Evolutionary conservation across 2,888 invertebrate genomes (phyloP), one percentile per base, ranked within the genome.

Genomic region (Drosophila lutescens): DNA sequence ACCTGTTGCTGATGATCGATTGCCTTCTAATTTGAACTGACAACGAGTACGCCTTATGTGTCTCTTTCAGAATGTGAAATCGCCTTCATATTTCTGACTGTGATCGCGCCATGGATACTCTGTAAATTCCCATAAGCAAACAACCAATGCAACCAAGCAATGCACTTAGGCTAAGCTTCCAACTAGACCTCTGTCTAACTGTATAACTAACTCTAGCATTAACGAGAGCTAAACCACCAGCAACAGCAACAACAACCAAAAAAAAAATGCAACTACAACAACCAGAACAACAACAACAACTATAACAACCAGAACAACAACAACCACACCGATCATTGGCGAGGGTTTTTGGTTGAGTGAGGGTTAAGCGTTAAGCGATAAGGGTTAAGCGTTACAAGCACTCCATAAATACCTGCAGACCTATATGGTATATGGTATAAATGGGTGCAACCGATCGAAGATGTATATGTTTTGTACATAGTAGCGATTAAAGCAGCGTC

Each of bases 41-140:
- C 88, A 85, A 83, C 78, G 86, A 90, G 90, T 90, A 91, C 90
- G 89, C 88, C 87, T 90, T 90, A 81, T 84, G 88, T 89, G 83
- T 90, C 89, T 90, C 90, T 90, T 90, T 90, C 90, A 90, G 90
- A 90, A 90, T 89, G 87, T 90, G 90, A 90, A 91, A 84, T 88
- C 86, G 80, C 79, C 86, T 88, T 91, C 89, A 90, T 90, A 90
- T 87, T 91, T 90, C 91, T 90, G 90, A 90, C 90, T 88, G 84
- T 89, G 91, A 89, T 90, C 78, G 89, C 87, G 90, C 88, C 90
- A 83, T 90, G 90, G 91, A 90, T 90, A 86, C 82, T 88, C 79
- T 81, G 75, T 79, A 80, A 78, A 80, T 78, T 86, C 85, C 80
- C 78, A 80, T 77, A 70, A 76, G 63, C 80, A 66, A 77, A 56